Evolutionary conservation across 2,888 invertebrate genomes (phyloP).

Genomic region (Zygothrica quintamaculata): DNA sequence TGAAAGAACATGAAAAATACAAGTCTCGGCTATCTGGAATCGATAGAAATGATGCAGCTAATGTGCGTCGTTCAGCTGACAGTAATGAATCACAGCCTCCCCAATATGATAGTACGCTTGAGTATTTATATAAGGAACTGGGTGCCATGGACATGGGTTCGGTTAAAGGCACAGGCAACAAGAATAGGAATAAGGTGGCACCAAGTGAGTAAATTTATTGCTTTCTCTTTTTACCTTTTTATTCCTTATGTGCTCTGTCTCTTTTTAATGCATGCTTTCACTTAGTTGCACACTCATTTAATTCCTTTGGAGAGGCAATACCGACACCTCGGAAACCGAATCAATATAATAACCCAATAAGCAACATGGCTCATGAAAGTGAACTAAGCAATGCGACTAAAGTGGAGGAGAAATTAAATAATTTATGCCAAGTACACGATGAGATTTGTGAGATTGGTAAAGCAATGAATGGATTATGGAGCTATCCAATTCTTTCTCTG

Average conservation of each 20-base stretch:
- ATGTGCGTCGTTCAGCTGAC: constrained; percentile 23
- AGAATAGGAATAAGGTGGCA: constrained; percentile 59
- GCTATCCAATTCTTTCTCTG: constrained; percentile 83
- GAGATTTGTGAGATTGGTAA: constrained; percentile 85
- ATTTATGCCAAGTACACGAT: constrained; percentile 84
- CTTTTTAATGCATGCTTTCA: not conserved
- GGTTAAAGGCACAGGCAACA: constrained; percentile 49
- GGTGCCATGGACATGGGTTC: constrained; percentile 63
- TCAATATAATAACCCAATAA: constrained; percentile 40
- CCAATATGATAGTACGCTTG: constrained; percentile 68
- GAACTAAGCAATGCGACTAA: constrained; percentile 78
- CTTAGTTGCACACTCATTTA: constrained; percentile 71
- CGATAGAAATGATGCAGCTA: constrained; percentile 1
- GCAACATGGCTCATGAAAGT: constrained; percentile 71
- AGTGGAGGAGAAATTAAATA: constrained; percentile 83
- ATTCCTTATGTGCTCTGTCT: too few relatives aligned
- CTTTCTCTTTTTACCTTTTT: not conserved
- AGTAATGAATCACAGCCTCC: constrained; percentile 59
- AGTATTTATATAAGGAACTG: constrained; percentile 74
- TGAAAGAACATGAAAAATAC: constrained; percentile 74
- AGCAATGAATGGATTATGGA: constrained; percentile 83
- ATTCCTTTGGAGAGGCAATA: constrained; percentile 72
- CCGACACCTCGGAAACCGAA: constrained; percentile 43
- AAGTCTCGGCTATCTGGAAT: constrained; percentile 53
- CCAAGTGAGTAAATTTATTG: constrained; percentile 58